Conservation (phyloP, 2,113 vertebrate genomes). For the Bombycilla garrulus region DNA sequence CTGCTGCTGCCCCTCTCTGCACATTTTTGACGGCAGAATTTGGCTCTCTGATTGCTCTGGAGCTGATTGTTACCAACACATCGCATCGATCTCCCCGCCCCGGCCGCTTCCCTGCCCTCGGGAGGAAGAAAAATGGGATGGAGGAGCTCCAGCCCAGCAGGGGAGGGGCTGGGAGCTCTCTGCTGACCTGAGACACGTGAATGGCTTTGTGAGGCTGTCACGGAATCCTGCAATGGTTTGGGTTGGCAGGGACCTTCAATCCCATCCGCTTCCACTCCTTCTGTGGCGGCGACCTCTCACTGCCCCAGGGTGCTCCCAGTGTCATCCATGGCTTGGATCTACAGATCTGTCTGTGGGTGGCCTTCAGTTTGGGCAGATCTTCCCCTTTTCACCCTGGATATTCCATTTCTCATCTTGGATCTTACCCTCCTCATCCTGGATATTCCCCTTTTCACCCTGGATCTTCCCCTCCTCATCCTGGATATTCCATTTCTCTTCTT, state of each 20-base stretch:
- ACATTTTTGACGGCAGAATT: neutral
- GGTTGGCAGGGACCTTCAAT: neutral
- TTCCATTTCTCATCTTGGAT: neutral
- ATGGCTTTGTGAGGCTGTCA: neutral
- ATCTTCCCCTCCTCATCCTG: neutral
- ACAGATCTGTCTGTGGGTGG: fast-evolving
- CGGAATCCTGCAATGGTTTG: fast-evolving
- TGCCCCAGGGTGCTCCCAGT: neutral
- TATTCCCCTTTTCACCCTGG: neutral
- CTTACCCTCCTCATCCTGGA: fast-evolving
- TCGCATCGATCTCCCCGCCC: neutral
- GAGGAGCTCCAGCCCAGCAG: neutral
- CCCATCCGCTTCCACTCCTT: fast-evolving
- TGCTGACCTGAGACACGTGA: fast-evolving
- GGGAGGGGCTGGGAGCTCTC: fast-evolving
- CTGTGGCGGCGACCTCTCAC: fast-evolving
- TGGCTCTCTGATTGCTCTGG: constrained; percentile 7
- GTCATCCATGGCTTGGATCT: neutral
- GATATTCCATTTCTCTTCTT: fast-evolving
- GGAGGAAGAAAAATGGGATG: neutral
- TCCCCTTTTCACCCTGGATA: fast-evolving
- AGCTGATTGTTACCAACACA: neutral
- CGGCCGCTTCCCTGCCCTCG: neutral
- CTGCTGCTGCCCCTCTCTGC: neutral
- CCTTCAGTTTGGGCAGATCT: neutral